Evolutionary conservation across 2,797 vertebrate genomes (phyloP).

Genomic region (Myotis findleyi): DNA sequence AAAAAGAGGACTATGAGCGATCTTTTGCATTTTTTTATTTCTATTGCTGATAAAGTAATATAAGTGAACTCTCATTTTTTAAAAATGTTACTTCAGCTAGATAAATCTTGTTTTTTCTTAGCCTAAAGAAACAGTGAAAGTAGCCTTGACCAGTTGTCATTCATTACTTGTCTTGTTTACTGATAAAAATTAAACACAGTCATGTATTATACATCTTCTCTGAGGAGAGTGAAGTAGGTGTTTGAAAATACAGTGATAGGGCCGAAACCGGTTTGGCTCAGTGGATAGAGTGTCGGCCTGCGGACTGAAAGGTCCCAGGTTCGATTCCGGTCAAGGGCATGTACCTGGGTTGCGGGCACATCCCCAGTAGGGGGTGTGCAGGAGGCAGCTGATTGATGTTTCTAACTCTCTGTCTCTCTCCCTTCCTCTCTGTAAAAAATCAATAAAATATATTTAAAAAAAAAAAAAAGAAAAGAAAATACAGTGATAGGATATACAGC

Average conservation of each 20-base stretch:
- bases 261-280: too few species aligned
- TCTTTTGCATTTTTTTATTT: neutral
- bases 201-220: neutral
- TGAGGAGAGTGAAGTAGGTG: neutral
- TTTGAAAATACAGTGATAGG: neutral
- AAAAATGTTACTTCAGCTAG: neutral
- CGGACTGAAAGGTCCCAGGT: too few species aligned
- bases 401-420: too few species aligned
- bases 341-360: too few species aligned
- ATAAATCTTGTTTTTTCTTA: constrained; percentile 19
- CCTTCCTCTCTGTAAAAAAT: too few species aligned
- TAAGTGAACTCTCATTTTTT: neutral
- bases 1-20: neutral
- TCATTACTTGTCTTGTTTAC: neutral
- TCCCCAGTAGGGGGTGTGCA: too few species aligned
- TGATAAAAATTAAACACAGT: neutral
- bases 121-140: neutral
- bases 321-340: too few species aligned
- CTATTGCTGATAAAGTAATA: too few species aligned
- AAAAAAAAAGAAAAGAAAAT: too few species aligned
- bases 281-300: too few species aligned
- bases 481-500: neutral
- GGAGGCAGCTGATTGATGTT: too few species aligned
- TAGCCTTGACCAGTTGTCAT: neutral
- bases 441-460: too few species aligned